Conservation (phyloP, 1,140 invertebrate genomes). For the Luehdorfia chinensis region DNA sequence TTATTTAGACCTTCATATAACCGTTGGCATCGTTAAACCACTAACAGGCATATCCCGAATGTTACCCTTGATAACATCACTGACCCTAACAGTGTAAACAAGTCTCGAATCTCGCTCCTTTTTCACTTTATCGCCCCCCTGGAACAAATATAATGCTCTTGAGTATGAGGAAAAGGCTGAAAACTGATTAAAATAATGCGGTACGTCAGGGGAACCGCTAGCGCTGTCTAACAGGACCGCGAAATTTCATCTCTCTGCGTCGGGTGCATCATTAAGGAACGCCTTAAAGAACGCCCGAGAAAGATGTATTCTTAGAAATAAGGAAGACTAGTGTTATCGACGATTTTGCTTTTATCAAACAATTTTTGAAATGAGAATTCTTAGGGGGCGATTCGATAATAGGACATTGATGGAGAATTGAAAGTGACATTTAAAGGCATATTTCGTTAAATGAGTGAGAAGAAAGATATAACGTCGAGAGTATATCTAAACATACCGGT, state of each 20-base stretch:
- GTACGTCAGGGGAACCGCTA: conserved; percentile 20
- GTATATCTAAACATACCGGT: no score
- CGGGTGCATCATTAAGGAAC: conserved; percentile 38
- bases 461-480: no score
- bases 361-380: no score
- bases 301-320: no score
- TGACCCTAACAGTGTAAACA: conserved; percentile 14
- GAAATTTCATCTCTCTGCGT: conserved; percentile 43
- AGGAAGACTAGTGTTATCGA: no score
- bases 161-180: conserved; percentile 13
- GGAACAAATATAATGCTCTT: conserved; percentile 9
- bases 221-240: conserved; percentile 27
- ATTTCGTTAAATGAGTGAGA: no score
- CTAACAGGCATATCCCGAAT: conserved; percentile 1
- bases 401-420: no score
- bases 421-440: no score
- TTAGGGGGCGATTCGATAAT: no score
- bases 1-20: not conserved
- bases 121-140: conserved; percentile 8
- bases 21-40: conserved; percentile 1
- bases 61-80: conserved; percentile 9
- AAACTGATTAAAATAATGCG: conserved; percentile 40
- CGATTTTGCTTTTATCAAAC: no score
- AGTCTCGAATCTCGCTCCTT: conserved; percentile 11
- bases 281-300: conserved; percentile 16